Conservation (phyloP, 1,140 invertebrate genomes). For the Polyergus mexicanus region DNA sequence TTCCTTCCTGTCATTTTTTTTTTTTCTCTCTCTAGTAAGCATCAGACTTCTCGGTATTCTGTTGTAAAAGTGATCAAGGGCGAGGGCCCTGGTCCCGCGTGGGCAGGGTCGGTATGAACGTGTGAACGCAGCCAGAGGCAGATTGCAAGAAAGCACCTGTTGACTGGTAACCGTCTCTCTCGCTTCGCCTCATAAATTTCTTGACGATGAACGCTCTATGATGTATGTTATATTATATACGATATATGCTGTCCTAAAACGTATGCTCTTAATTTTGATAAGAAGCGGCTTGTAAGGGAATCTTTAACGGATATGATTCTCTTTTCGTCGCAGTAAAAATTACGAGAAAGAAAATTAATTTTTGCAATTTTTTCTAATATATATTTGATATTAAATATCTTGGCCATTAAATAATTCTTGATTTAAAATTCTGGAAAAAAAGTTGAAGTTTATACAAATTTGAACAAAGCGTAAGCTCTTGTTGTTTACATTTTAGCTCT, state of each 20-base stretch:
- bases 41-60: constrained; percentile 56
- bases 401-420: not conserved
- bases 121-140: constrained; percentile 61
- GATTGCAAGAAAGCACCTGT: constrained; percentile 69
- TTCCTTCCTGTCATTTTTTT: constrained; percentile 38
- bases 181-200: constrained; percentile 63
- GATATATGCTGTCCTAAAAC: constrained; percentile 17
- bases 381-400: not conserved
- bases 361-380: not conserved
- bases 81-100: constrained; percentile 36
- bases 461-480: not conserved
- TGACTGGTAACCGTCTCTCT: constrained; percentile 48
- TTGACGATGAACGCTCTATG: constrained; percentile 18
- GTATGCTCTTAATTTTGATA: not conserved
- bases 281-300: not conserved
- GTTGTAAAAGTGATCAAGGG: constrained; percentile 31
- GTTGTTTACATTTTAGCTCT: not conserved
- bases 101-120: constrained; percentile 55
- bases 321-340: not conserved
- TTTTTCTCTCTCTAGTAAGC: constrained; percentile 15
- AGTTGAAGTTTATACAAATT: not conserved
- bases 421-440: not conserved
- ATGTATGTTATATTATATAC: constrained; percentile 18
- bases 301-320: not conserved
- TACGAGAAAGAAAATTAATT: not conserved